These are phyloP conservation scores for Ephialtes manifestator DNA, from an alignment of 2,888 invertebrate genomes.

Conservation along the genomic window DNA sequence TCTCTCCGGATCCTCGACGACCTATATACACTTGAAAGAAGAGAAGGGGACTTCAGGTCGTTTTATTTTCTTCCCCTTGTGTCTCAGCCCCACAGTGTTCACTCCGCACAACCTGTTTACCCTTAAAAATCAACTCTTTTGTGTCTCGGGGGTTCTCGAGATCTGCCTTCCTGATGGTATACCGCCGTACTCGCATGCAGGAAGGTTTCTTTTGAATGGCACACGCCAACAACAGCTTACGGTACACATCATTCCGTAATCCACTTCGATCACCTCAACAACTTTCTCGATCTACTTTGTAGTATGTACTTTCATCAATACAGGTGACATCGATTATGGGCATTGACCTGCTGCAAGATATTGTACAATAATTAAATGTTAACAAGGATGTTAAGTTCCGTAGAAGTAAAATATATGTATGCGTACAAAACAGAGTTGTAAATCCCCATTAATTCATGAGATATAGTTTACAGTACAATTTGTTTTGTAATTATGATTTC, in stretches of 20 bases:
- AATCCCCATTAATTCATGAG: no score
- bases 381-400: not conserved
- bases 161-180: not conserved
- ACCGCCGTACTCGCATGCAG: not conserved
- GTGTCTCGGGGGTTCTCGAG: conserved; percentile 7
- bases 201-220: conserved; percentile 5
- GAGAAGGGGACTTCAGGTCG: not conserved
- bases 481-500: no score
- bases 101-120: conserved; percentile 29
- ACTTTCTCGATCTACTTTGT: conserved; percentile 11
- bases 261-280: conserved; percentile 11
- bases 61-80: conserved; percentile 9
- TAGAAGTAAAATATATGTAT: not conserved
- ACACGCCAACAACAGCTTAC: conserved; percentile 25
- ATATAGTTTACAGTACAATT: no score
- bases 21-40: conserved; percentile 11
- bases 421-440: no score
- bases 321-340: conserved; percentile 3
- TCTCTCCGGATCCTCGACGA: not conserved
- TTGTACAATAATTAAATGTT: not conserved
- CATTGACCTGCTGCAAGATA: conserved; percentile 3
- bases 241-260: conserved; percentile 19
- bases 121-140: conserved; percentile 43
- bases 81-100: not conserved
- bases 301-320: not conserved